phyloP scores from a whole-genome alignment of 2,113 vertebrate species.

The Thamnaconus septentrionalis region DNA sequence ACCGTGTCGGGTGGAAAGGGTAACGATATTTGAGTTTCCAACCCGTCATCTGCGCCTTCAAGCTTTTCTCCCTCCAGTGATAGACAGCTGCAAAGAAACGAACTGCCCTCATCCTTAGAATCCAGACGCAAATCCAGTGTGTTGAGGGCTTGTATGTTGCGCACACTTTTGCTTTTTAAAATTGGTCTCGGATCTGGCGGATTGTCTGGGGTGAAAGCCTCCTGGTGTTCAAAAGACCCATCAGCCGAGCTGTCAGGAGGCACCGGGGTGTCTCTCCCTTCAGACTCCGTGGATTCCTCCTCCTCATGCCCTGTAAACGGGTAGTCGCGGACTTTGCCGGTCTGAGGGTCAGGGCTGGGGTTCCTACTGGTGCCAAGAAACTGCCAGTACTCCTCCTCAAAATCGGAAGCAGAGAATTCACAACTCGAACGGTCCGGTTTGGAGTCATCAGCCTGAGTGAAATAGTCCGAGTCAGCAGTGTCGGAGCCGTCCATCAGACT shows the following conservation, averaged over 20 bases:
- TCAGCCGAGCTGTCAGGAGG: slow-evolving; percentile 29
- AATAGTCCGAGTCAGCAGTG: slow-evolving; percentile 73
- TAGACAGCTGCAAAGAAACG: slow-evolving; percentile 15
- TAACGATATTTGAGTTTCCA: slow-evolving; percentile 10
- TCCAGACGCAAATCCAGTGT: slow-evolving; percentile 8
- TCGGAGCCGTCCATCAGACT: slow-evolving; percentile 50
- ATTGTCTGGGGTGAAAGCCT: slow-evolving; percentile 17
- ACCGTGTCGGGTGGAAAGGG: slow-evolving; percentile 40
- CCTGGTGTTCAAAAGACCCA: slow-evolving; percentile 22
- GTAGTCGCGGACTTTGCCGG: slow-evolving; percentile 27
- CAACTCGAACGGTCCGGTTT: slow-evolving; percentile 69
- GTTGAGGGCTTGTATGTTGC: slow-evolving; percentile 43
- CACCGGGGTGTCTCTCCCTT: slow-evolving; percentile 30
- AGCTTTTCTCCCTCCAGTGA: slow-evolving; percentile 6
- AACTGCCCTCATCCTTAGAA: slow-evolving; percentile 5
- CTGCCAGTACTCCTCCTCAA: slow-evolving; percentile 71
- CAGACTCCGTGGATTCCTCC: slow-evolving; percentile 28
- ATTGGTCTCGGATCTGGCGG: slow-evolving; percentile 15
- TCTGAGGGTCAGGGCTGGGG: slow-evolving; percentile 52
- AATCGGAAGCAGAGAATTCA: slow-evolving; percentile 73
- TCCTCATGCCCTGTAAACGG: slow-evolving; percentile 5
- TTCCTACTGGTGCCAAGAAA: slow-evolving; percentile 44
- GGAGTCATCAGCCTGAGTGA: slow-evolving; percentile 70
- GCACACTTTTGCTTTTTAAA: slow-evolving; percentile 62
- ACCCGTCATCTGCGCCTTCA: slow-evolving; percentile 2